phyloP scores from a whole-genome alignment of 2,113 vertebrate species.

The Callopanchax toddi region DNA sequence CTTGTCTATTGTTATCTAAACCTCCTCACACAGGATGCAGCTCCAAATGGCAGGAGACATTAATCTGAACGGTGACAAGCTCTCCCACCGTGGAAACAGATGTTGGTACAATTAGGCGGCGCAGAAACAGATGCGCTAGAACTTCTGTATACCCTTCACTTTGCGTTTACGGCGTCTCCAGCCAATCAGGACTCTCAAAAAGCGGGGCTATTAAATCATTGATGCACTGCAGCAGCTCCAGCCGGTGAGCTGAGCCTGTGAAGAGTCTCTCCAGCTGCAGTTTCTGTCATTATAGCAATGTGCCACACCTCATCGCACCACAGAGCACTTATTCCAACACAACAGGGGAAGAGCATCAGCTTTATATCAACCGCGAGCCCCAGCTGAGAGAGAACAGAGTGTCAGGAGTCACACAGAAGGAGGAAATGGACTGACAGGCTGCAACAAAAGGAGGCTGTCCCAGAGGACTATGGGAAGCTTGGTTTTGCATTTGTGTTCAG shows the following conservation, averaged over 20 bases:
- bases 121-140: slow-evolving; percentile 29
- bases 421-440: slow-evolving; percentile 54
- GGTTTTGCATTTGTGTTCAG: slow-evolving; percentile 37
- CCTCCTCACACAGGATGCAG: background rate
- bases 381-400: slow-evolving; percentile 51
- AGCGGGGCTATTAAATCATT: slow-evolving; percentile 48
- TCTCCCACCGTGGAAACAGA: slow-evolving; percentile 24
- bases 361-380: slow-evolving; percentile 55
- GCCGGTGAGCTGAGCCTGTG: slow-evolving; percentile 50
- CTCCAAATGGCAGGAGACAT: slow-evolving; percentile 12
- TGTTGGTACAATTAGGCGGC: slow-evolving; percentile 24
- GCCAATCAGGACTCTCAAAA: slow-evolving; percentile 41
- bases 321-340: slow-evolving; percentile 66
- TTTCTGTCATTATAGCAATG: slow-evolving; percentile 59
- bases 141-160: slow-evolving; percentile 26
- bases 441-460: slow-evolving; percentile 26
- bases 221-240: slow-evolving; percentile 62
- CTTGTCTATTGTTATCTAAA: background rate
- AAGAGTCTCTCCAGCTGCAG: slow-evolving; percentile 66
- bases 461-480: slow-evolving; percentile 41
- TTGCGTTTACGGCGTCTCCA: slow-evolving; percentile 26
- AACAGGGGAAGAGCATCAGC: slow-evolving; percentile 58
- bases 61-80: slow-evolving; percentile 14
- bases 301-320: slow-evolving; percentile 62
- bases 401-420: slow-evolving; percentile 58